These are phyloP conservation scores for Morinoia aosen DNA, from an alignment of 2,888 invertebrate genomes.

Conservation along the genomic window DNA sequence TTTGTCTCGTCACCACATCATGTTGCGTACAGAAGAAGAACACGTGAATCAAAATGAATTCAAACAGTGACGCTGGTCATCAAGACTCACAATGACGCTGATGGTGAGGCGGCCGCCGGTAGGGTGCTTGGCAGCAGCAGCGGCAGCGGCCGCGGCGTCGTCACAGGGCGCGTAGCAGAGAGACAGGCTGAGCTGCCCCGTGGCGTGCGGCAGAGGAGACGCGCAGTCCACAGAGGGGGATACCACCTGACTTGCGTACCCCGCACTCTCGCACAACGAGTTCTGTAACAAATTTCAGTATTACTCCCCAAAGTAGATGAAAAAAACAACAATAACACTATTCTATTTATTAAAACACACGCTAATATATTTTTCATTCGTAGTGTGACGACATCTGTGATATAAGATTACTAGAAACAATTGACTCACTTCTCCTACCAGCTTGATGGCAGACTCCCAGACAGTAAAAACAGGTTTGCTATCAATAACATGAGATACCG, in stretches of 20 bases:
- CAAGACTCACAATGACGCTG: constrained; percentile 14
- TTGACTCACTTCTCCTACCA: too few species aligned
- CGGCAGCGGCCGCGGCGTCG: neutral
- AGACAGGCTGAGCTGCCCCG: constrained; percentile 27
- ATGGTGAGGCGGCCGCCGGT: neutral
- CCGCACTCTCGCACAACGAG: constrained; percentile 10
- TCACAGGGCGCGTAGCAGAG: neutral
- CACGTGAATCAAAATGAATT: neutral
- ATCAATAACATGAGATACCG: too few species aligned
- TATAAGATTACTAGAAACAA: too few species aligned
- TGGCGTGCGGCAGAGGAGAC: constrained; percentile 14
- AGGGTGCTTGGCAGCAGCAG: neutral
- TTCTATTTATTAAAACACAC: too few species aligned
- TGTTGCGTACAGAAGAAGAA: neutral
- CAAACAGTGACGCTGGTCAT: neutral
- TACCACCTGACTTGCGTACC: constrained; percentile 16
- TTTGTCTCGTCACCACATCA: too few species aligned
- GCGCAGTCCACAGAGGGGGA: constrained; percentile 22
- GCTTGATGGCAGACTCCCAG: too few species aligned
- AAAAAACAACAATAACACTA: too few species aligned
- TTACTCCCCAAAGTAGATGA: neutral
- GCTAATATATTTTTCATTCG: too few species aligned
- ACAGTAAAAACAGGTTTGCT: too few species aligned
- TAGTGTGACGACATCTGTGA: too few species aligned
- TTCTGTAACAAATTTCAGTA: neutral